Percentiles rank a stretch among this genome's conserved stretches.
Conservation (phyloP, 1,140 invertebrate genomes). For the Diorhabda sublineata region DNA sequence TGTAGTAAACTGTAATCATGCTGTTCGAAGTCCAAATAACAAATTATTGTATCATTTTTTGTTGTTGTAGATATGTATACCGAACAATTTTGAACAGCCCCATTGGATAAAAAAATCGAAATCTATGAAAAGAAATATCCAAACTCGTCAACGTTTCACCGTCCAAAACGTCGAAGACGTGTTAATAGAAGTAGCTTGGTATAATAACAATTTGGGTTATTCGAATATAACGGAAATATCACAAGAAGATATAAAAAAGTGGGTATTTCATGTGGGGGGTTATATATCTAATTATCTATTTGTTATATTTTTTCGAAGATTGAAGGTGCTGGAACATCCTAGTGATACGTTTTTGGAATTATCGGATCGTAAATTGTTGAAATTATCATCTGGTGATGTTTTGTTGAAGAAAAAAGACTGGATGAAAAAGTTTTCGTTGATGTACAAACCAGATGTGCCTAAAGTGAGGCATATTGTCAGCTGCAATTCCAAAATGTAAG, state of each 20-base stretch:
- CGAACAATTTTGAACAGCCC: constrained; percentile 61
- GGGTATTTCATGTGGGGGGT: constrained; percentile 11
- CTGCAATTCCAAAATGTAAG: constrained; percentile 29
- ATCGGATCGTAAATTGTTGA: constrained; percentile 35
- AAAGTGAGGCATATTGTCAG: constrained; percentile 32
- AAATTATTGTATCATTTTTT: neutral
- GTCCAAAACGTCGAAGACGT: constrained; percentile 57
- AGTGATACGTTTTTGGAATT: constrained; percentile 37
- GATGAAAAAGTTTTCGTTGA: constrained; percentile 36
- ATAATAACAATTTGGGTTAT: constrained; percentile 30
- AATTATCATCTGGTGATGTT: constrained; percentile 35
- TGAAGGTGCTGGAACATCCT: constrained; percentile 38
- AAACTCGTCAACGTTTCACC: constrained; percentile 60
- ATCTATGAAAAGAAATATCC: constrained; percentile 65
- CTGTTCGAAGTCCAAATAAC: too few relatives aligned
- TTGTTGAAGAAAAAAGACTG: constrained; percentile 41
- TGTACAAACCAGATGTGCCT: constrained; percentile 32
- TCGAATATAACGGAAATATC: constrained; percentile 31
- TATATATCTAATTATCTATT: neutral
- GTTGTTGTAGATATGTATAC: constrained; percentile 37
- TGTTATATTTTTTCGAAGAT: constrained; percentile 31
- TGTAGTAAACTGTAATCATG: too few relatives aligned
- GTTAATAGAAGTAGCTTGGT: constrained; percentile 43
- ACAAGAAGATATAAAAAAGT: constrained; percentile 41
- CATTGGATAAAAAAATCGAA: constrained; percentile 75